These are phyloP conservation scores for Brachyistius frenatus DNA, from an alignment of 2,113 vertebrate species.

Conservation along the genomic window DNA sequence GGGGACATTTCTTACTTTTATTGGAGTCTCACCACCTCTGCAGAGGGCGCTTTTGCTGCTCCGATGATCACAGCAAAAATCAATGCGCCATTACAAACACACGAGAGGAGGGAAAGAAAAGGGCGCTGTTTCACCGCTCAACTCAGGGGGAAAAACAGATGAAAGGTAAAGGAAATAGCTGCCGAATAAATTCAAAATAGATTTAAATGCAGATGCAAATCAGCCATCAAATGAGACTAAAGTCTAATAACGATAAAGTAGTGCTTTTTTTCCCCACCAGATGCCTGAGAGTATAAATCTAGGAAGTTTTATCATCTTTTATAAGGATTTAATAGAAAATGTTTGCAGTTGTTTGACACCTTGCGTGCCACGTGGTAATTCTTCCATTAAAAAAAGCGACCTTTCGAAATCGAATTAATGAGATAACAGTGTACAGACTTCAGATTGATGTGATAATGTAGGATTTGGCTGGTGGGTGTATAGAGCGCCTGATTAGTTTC, in stretches of 20 bases:
- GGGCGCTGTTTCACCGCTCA: background rate
- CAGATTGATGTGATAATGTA: background rate
- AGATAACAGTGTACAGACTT: background rate
- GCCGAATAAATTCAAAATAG: background rate
- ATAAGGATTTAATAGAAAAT: background rate
- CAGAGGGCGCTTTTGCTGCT: constrained; percentile 40
- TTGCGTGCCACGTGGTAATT: background rate
- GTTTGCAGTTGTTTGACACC: background rate
- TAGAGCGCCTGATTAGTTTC: background rate
- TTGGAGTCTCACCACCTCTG: constrained; percentile 11
- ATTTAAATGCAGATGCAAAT: background rate
- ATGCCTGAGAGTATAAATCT: background rate
- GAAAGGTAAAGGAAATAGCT: background rate
- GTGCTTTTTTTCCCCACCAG: background rate
- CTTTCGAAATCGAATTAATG: background rate
- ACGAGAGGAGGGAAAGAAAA: background rate
- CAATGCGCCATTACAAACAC: constrained; percentile 38
- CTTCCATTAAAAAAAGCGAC: background rate
- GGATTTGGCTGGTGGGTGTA: background rate
- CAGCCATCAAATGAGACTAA: background rate
- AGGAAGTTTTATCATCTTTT: background rate
- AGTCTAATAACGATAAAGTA: background rate
- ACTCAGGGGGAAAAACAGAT: background rate
- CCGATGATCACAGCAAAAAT: constrained; percentile 49
- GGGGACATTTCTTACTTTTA: constrained; percentile 26